Conservation (phyloP, 2,888 invertebrate genomes). For the Mystacides longicornis region DNA sequence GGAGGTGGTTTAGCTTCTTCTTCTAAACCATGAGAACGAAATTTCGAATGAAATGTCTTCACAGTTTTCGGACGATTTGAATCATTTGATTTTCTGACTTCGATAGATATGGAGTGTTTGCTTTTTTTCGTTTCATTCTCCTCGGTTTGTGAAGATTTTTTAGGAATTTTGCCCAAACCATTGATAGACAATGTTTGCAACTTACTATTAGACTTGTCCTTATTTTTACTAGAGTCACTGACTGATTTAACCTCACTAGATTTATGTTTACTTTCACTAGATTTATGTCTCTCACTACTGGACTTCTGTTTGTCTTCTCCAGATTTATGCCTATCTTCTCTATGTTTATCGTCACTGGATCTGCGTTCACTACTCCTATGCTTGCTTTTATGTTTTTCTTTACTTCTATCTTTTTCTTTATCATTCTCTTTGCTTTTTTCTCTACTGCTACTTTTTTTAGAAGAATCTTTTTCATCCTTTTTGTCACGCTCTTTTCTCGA, state of each 20-base stretch:
- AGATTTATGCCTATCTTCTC: conserved; percentile 30
- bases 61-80: conserved; percentile 78
- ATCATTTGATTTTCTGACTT: conserved; percentile 64
- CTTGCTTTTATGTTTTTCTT: conserved; percentile 24
- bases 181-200: conserved; percentile 59
- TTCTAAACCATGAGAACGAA: conserved; percentile 83
- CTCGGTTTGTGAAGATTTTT: conserved; percentile 39
- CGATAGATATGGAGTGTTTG: conserved; percentile 75
- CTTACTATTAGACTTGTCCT: conserved; percentile 61
- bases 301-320: conserved; percentile 36
- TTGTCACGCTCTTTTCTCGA: conserved; percentile 8
- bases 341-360: neutral
- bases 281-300: conserved; percentile 14
- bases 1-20: conserved; percentile 84
- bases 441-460: conserved; percentile 40
- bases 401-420: conserved; percentile 22
- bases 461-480: conserved; percentile 33
- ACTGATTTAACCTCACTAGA: conserved; percentile 37
- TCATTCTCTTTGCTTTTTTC: conserved; percentile 36
- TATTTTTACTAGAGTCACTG: conserved; percentile 36
- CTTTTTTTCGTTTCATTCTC: conserved; percentile 47
- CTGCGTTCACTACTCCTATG: conserved; percentile 10
- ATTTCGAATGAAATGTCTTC: conserved; percentile 85
- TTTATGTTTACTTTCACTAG: conserved; percentile 29
- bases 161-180: conserved; percentile 73